Percentiles rank a stretch among this genome's conserved stretches.
Conservation (phyloP, 2,888 invertebrate genomes). For the Phrixothrix hirtus region DNA sequence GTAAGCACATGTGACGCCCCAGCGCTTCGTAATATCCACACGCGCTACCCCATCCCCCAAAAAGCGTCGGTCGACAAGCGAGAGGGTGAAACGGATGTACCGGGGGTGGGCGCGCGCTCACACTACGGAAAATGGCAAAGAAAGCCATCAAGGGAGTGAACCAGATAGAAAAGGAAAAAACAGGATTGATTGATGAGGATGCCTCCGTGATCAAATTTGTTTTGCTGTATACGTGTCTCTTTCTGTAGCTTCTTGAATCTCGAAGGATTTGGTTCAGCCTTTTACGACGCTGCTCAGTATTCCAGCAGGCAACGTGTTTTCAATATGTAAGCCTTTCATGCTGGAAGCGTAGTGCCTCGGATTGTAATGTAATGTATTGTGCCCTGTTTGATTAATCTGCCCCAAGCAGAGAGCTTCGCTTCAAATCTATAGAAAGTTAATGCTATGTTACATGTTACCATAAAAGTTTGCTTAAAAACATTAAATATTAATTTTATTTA, state of each 20-base stretch:
- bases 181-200: slow-evolving; percentile 57
- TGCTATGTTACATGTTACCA: slow-evolving; percentile 18
- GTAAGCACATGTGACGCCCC: slow-evolving; percentile 46
- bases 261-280: slow-evolving; percentile 41
- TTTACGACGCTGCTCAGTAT: slow-evolving; percentile 43
- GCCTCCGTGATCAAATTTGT: slow-evolving; percentile 57
- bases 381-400: slow-evolving; percentile 43
- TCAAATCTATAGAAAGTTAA: slow-evolving; percentile 24
- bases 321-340: slow-evolving; percentile 46
- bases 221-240: slow-evolving; percentile 54
- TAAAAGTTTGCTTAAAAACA: neutral
- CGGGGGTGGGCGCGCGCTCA: slow-evolving; percentile 40
- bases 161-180: slow-evolving; percentile 51
- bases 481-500: too few relatives aligned
- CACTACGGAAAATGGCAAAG: slow-evolving; percentile 53
- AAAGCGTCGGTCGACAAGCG: slow-evolving; percentile 33
- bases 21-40: slow-evolving; percentile 40
- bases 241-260: slow-evolving; percentile 43
- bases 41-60: slow-evolving; percentile 35
- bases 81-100: slow-evolving; percentile 36
- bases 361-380: slow-evolving; percentile 44
- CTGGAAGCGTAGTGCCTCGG: slow-evolving; percentile 34
- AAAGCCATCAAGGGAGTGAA: slow-evolving; percentile 53
- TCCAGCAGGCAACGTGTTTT: slow-evolving; percentile 41
- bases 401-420: slow-evolving; percentile 18